Percentiles rank a stretch among this genome's conserved stretches.
These are phyloP conservation scores for Amiota minor DNA, from an alignment of 2,888 invertebrate species.

Conservation along the genomic window DNA sequence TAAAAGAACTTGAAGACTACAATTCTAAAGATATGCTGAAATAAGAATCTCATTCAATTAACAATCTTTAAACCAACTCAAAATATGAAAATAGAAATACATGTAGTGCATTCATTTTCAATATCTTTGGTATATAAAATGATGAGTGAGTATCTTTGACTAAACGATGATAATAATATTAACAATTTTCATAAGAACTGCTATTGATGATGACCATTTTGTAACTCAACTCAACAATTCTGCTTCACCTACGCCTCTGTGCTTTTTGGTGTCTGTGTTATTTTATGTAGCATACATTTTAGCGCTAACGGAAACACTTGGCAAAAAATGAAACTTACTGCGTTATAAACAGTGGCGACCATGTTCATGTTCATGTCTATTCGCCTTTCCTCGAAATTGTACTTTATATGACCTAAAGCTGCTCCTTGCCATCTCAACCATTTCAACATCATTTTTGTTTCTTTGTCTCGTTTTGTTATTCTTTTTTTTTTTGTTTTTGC, in stretches of 20 bases:
- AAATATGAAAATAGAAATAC: too few species aligned
- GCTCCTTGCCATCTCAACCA: background rate
- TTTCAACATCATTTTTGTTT: conserved; percentile 28
- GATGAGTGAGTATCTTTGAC: too few species aligned
- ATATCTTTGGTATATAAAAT: too few species aligned
- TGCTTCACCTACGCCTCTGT: background rate
- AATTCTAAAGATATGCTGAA: too few species aligned
- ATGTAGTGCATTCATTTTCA: too few species aligned
- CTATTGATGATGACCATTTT: too few species aligned
- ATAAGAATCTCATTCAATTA: too few species aligned
- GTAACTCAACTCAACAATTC: background rate
- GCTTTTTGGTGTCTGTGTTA: conserved; percentile 5
- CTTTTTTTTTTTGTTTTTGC: conserved; percentile 25
- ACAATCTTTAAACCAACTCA: too few species aligned
- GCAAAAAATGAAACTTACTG: conserved; percentile 45
- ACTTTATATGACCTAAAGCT: background rate
- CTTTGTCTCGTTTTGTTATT: conserved; percentile 31
- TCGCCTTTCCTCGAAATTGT: conserved; percentile 23
- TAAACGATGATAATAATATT: too few species aligned
- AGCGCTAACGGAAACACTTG: conserved; percentile 57
- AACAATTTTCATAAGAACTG: too few species aligned
- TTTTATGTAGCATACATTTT: conserved; percentile 53
- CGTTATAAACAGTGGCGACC: conserved; percentile 37
- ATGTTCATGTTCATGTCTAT: background rate
- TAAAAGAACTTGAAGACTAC: too few species aligned